Base-by-base conservation (phyloP, 2,888 invertebrate genomes). In the Hoplodrina blanda region DNA sequence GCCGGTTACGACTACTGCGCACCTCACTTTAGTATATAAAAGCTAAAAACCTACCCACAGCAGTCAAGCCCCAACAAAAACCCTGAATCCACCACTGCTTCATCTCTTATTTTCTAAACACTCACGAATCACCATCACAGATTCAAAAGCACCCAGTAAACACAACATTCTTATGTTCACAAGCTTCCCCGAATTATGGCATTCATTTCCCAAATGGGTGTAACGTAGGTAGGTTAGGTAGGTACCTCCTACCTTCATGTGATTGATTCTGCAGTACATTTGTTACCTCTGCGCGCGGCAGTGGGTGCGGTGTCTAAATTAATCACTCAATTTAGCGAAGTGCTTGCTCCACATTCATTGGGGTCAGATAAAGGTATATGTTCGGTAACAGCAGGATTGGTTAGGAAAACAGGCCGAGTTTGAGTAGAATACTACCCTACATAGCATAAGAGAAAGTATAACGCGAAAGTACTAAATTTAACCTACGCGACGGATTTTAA, bases 271-370 rank as follows among this genome's bases (percentile, higher is more conserved):
- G 55, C 53, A 63, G 56, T 61, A 77, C 66, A 81, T 81, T 77
- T 62, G 78, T 77, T 70, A 66, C 46, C 49, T 65, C 37, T 55
- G 53, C 56, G 33, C 7, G n/a, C 50, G 53, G 54, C 49, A 17
- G 33, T 46, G 55, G 78, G 78, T 25, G 78, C 52, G 72, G 84
- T 69, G 68, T 72, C 69, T 69, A 70, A 78, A 83, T 83, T 83
- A 83, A 83, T 83, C 83, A 76, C 78, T 80, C 69, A 82, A 84
- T 83, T 84, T 82, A 69, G 46, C 61, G 50, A 73, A 83, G 81
- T 85, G 85, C 68, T 65, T 49, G 75, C 41, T 78, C 67, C 65
- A 54, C 60, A 68, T 73, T 67, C 67, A 61, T 61, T 60, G 33
- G 53, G 76, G 71, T 70, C 62, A 79, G 75, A 50, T 54, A 57